Evolutionary conservation across 2,888 invertebrate genomes (phyloP), one percentile per base, ranked within the genome.

Genomic region (Tribolium freemani): DNA sequence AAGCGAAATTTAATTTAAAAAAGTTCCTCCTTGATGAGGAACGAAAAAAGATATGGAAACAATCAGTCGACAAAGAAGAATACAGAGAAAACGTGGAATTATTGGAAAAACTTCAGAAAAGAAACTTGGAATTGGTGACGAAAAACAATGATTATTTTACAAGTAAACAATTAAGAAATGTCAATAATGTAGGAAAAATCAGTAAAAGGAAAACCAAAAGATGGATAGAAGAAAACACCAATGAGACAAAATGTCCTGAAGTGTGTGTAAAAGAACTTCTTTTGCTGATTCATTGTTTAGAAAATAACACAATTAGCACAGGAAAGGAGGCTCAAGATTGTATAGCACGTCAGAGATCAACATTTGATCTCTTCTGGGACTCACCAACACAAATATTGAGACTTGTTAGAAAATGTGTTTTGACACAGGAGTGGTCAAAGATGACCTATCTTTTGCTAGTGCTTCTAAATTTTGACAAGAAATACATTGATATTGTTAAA

Each of bases 401-500:
- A 13, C 53, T 31, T 5, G 20, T 69, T 4, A 30, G 60, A 13
- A 64, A 60, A 51, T 73, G 73, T 13, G 30, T 73, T 51, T 46
- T 66, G 8, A 66, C 58, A 10, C 53, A 66, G 26, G 69, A 73
- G n/a, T 73, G 73, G 73, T 11, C 11, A 9, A 73, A 64, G 5
- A 73, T 73, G 73, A 60, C 66, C 1, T 50, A 45, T 31, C 66
- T 69, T 10, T 48, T 64, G 13, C 9, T 69, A 6, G 57, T 69
- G 58, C 46, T 73, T 46, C 11, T 73, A 21, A 57, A 66, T 31
- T 69, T 64, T 54, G 69, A 60, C 11, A 64, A 38, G 31, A 64
- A 53, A 46, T 73, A 73, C 20, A 10, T 73, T 21, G 10, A 46
- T 11, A 13, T 69, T n/a, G 26, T 69, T 1, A 57, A 50, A 66